Percentiles rank a stretch among this genome's conserved stretches.
Conservation (phyloP, 2,888 invertebrate species). For the Acronicta alni region DNA sequence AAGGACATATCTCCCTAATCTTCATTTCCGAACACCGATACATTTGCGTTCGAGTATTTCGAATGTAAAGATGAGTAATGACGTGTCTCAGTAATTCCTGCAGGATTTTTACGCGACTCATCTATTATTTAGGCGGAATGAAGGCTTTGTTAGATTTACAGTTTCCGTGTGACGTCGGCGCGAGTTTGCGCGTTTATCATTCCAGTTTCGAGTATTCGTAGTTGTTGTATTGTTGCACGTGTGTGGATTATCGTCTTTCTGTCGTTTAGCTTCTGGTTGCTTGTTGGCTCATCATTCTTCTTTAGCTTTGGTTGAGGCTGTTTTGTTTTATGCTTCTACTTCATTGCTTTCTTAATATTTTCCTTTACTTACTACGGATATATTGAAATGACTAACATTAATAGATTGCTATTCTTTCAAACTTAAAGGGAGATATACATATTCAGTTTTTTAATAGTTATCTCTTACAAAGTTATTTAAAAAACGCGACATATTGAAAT, state of each 20-base stretch:
- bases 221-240: conserved; percentile 44
- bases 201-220: conserved; percentile 60
- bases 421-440: too few species aligned
- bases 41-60: conserved; percentile 72
- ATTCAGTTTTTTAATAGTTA: too few species aligned
- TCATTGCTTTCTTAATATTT: neutral
- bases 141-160: conserved; percentile 81
- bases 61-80: conserved; percentile 77
- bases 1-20: conserved; percentile 49
- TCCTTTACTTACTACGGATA: neutral
- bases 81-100: conserved; percentile 79
- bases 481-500: too few species aligned
- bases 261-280: conserved; percentile 15
- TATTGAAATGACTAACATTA: too few species aligned
- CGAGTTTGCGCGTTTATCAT: conserved; percentile 60
- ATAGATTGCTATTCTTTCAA: too few species aligned
- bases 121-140: conserved; percentile 80
- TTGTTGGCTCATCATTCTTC: conserved; percentile 25
- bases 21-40: conserved; percentile 61
- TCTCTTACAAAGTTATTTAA: too few species aligned
- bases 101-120: conserved; percentile 72
- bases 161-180: conserved; percentile 65
- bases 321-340: neutral
- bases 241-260: conserved; percentile 19
- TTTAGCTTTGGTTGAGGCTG: conserved; percentile 3